These are phyloP conservation scores for Stomatorhinus walkeri DNA, from an alignment of 2,797 vertebrate genomes.

Conservation along the genomic window DNA sequence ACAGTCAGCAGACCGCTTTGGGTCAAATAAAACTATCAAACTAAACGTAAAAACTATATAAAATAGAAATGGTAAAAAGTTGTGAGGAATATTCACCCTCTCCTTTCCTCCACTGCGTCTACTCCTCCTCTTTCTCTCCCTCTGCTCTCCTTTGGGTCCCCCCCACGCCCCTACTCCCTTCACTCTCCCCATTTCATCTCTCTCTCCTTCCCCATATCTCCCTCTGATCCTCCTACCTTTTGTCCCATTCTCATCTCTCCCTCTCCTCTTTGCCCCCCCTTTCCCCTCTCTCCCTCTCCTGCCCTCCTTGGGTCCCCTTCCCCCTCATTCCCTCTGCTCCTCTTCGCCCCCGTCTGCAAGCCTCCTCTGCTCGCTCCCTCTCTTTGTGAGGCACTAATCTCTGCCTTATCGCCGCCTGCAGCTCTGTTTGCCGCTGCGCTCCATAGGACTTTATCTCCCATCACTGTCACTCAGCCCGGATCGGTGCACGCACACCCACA, in stretches of 20 bases:
- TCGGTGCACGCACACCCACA: slow-evolving; percentile 42
- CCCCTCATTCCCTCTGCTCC: background rate
- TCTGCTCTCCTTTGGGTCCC: background rate
- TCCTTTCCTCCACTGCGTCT: background rate
- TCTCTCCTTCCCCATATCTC: background rate
- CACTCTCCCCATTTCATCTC: background rate
- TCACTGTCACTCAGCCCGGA: slow-evolving; percentile 64
- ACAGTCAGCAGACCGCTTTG: background rate
- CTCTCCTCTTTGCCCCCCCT: background rate
- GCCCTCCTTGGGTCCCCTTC: background rate
- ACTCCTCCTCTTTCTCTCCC: background rate
- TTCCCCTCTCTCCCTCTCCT: background rate
- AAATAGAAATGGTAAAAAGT: background rate
- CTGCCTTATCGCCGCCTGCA: slow-evolving; percentile 59
- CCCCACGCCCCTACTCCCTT: background rate
- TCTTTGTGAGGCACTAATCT: slow-evolving; percentile 46
- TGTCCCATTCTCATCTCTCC: background rate
- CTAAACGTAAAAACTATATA: background rate
- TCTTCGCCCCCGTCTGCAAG: background rate
- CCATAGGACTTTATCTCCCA: slow-evolving; percentile 58
- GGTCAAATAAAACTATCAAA: background rate
- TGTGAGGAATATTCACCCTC: background rate
- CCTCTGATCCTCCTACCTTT: background rate
- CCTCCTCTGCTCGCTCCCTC: background rate
- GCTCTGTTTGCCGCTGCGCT: slow-evolving; percentile 54